Conservation (phyloP, 2,797 vertebrate species). For the Helarctos malayanus region DNA sequence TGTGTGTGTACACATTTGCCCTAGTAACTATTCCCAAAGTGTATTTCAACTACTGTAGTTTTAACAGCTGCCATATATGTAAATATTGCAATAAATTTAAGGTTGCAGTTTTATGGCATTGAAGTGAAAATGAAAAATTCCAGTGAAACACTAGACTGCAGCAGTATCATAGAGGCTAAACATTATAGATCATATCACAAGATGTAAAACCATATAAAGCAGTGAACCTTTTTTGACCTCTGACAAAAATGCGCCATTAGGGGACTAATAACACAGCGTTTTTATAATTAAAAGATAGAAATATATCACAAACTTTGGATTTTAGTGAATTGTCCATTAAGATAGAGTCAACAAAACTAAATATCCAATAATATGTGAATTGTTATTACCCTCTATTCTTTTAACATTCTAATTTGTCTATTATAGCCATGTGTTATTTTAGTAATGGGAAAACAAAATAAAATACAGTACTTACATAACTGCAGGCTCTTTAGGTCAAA, state of each 20-base stretch:
- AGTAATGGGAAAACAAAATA: conserved; percentile 10
- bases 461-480: background rate
- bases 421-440: background rate
- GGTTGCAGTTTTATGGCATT: conserved; percentile 80
- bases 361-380: background rate
- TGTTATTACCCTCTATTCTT: background rate
- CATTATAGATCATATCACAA: conserved; percentile 73
- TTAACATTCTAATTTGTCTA: conserved; percentile 38
- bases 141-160: conserved; percentile 76
- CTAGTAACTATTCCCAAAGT: conserved; percentile 66
- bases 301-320: background rate
- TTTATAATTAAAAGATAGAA: conserved; percentile 59
- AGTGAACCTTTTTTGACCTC: conserved; percentile 85
- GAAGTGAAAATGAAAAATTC: conserved; percentile 81
- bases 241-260: conserved; percentile 67
- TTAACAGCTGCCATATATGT: conserved; percentile 81
- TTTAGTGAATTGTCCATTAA: conserved; percentile 26
- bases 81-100: conserved; percentile 86
- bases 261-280: background rate
- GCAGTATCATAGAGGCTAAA: conserved; percentile 55
- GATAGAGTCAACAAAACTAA: conserved; percentile 13
- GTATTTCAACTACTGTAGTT: conserved; percentile 75
- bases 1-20: conserved; percentile 63
- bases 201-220: conserved; percentile 68
- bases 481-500: background rate